Base-by-base conservation (phyloP, 2,888 invertebrate genomes). In the Idaea straminata region DNA sequence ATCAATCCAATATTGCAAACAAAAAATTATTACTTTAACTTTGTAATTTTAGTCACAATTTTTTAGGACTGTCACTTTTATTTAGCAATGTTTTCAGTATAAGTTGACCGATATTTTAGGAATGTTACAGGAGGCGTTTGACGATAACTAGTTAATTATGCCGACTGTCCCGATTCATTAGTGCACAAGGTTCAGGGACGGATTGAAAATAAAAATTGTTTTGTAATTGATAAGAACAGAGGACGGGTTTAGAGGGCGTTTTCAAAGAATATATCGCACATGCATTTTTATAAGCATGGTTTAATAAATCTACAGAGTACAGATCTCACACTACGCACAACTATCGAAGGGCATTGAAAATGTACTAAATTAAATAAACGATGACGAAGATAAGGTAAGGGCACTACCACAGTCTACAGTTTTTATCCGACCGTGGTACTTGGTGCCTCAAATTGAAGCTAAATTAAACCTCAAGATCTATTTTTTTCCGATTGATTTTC, bases 141-240 rank as follows among this genome's bases (percentile, higher is more conserved):
- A 84, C 86, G 86, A 86, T 85, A 87, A 90, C 88, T 88, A 87
- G 86, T 89, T 91, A 89, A 92, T 92, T 91, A 90, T 91, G 84
- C 83, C 85, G 86, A 81, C 80, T 84, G 89, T 84, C 88, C 89
- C 89, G 90, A 91, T 91, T 91, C 91, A 91, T 92, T 91, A 92
- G 88, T 88, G 85, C 86, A 86, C 78, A 74, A 73, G 71, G 70
- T 73, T 74, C 92, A 92, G 92, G 86, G 91, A 74, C 86, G 91
- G 82, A 76, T 76, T 77, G 5, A 60, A 66, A 35, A 25, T 5
- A 59, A 25, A 59, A 16, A 16, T 15, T 61, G 57, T 64, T 60
- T 63, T 62, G 25, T 64, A 64, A 61, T 61, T 67, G 65, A 59
- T 57, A 35, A 64, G 35, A 57, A 35, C 15, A 25, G 15, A 35